A percentile compares a stretch with the other conserved stretches of the same genome.
These are phyloP conservation scores for Pogoniulus pusillus DNA, from an alignment of 2,797 vertebrate genomes.

Conservation along the genomic window DNA sequence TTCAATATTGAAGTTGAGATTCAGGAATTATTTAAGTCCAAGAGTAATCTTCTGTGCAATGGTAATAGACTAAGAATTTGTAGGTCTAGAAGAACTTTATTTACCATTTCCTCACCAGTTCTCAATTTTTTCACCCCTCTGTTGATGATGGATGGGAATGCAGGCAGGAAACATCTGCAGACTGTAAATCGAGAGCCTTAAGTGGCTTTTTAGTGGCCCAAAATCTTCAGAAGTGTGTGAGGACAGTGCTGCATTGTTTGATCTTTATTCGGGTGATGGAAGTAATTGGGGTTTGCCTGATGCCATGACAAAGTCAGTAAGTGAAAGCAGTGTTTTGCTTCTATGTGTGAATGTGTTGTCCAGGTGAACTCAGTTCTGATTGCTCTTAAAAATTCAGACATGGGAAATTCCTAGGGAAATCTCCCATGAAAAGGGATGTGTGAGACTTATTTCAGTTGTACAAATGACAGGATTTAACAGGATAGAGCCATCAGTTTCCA, in stretches of 20 bases:
- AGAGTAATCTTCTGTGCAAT: background rate
- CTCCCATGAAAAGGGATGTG: background rate
- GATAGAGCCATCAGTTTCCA: background rate
- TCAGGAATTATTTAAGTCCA: background rate
- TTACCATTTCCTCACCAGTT: background rate
- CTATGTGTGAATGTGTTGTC: background rate
- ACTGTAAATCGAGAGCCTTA: background rate
- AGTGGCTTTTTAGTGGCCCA: background rate
- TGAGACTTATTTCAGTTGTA: background rate
- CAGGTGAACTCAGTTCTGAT: background rate
- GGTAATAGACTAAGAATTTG: background rate
- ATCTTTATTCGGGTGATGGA: background rate
- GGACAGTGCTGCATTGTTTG: background rate
- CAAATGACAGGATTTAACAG: background rate
- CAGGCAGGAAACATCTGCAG: background rate
- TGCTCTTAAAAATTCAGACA: background rate
- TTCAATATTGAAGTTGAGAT: background rate
- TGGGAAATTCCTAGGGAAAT: background rate
- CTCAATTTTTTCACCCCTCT: background rate
- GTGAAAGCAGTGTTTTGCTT: background rate
- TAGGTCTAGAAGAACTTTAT: background rate
- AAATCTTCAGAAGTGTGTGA: background rate
- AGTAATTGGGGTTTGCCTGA: background rate
- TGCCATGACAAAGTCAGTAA: background rate
- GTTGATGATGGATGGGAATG: fast-evolving